Conservation (phyloP, 2,113 vertebrate species). For the Galbula dea region DNA sequence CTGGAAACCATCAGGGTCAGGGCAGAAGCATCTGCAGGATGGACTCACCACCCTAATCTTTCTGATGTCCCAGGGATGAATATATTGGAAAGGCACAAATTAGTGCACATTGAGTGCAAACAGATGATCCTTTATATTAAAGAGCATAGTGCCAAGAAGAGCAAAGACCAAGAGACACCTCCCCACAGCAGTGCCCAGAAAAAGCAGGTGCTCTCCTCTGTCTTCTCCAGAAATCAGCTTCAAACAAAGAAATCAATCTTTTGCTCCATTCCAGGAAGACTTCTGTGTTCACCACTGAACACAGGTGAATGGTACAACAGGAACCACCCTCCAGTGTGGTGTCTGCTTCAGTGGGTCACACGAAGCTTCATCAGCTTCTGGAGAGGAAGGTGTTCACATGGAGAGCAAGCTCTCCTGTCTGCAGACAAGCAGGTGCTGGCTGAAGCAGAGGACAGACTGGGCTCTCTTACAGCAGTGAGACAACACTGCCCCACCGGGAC, state of each 20-base stretch:
- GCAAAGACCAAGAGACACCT: not conserved
- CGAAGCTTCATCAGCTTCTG: not conserved
- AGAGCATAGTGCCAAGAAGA: not conserved
- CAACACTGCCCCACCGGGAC: slow-evolving; percentile 60
- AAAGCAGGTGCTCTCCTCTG: not conserved
- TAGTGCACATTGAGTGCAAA: not conserved
- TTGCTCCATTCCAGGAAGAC: not conserved
- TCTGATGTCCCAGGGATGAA: not conserved
- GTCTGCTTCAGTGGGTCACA: not conserved
- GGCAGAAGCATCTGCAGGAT: not conserved
- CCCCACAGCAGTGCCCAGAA: not conserved
- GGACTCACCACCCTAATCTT: not conserved
- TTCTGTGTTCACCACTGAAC: not conserved
- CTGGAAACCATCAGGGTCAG: not conserved
- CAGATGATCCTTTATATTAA: not conserved
- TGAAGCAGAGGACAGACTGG: not conserved
- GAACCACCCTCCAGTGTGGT: not conserved
- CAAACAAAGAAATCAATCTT: not conserved
- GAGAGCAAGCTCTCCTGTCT: not conserved
- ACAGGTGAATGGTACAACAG: not conserved
- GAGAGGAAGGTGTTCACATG: not conserved
- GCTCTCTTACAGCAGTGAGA: not conserved
- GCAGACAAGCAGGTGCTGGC: not conserved
- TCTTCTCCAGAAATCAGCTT: not conserved
- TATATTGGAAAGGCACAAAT: not conserved